phyloP scores from a whole-genome alignment of 2,888 invertebrate genomes.

The Limnephilus rhombicus region DNA sequence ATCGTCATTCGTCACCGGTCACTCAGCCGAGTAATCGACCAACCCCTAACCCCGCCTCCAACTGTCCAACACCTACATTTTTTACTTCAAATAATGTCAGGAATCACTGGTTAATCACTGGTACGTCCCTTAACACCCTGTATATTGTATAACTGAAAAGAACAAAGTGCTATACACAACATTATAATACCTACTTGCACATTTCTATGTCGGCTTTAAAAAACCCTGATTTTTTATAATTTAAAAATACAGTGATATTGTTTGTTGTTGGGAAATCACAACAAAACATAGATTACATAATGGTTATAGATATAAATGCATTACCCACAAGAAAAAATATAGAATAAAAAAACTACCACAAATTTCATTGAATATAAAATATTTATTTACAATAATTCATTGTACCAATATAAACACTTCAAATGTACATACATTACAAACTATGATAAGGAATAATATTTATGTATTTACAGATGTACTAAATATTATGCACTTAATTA shows the following conservation, averaged over 20 bases:
- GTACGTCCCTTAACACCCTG: too few relatives aligned
- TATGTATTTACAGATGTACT: background rate
- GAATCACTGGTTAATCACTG: too few relatives aligned
- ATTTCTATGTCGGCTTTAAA: background rate
- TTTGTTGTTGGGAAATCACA: too few relatives aligned
- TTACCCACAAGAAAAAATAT: background rate
- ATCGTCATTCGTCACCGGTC: too few relatives aligned
- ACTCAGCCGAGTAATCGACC: too few relatives aligned
- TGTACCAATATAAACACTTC: background rate
- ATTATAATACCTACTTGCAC: background rate
- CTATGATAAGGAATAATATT: background rate
- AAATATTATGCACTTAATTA: background rate
- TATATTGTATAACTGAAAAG: too few relatives aligned
- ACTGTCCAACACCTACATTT: too few relatives aligned
- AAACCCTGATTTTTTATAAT: background rate
- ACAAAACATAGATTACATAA: too few relatives aligned
- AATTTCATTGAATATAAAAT: background rate
- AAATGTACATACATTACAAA: background rate
- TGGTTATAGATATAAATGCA: background rate
- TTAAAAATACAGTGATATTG: background rate
- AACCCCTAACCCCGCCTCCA: too few relatives aligned
- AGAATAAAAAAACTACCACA: background rate
- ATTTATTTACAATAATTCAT: conserved; percentile 1
- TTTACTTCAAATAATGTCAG: too few relatives aligned
- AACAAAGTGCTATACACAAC: too few relatives aligned